A percentile compares a stretch with the other conserved stretches of the same genome.
Conservation (phyloP, 1,140 invertebrate genomes). For the Stegodyphus mimosarum region DNA sequence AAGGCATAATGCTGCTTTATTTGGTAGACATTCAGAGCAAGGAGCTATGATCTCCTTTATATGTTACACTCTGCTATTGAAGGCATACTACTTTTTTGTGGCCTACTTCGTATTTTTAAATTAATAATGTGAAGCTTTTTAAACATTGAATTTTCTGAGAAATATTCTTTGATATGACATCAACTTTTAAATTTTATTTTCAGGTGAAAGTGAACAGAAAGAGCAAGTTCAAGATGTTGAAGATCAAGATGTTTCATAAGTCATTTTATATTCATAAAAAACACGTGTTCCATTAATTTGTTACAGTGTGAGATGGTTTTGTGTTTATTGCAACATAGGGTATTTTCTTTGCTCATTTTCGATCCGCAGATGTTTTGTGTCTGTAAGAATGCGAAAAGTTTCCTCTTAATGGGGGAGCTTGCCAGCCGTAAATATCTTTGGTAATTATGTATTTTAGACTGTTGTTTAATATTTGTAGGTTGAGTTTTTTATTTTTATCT, state of each 20-base stretch:
- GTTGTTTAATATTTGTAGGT: constrained; percentile 37
- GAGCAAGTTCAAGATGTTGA: constrained; percentile 90
- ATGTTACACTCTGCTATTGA: too few relatives aligned
- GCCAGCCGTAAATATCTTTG: constrained; percentile 43
- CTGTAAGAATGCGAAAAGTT: constrained; percentile 44
- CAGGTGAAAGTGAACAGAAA: constrained; percentile 87
- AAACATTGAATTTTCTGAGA: too few relatives aligned
- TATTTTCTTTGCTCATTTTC: constrained; percentile 61
- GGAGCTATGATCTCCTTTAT: too few relatives aligned
- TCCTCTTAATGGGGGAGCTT: constrained; percentile 34
- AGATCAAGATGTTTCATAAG: constrained; percentile 76
- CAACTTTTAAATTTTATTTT: constrained; percentile 64
- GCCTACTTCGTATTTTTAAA: too few relatives aligned
- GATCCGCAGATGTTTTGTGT: constrained; percentile 56
- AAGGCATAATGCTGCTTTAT: too few relatives aligned
- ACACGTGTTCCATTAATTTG: constrained; percentile 59
- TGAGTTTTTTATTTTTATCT: constrained; percentile 45
- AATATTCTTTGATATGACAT: too few relatives aligned
- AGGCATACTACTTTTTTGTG: too few relatives aligned
- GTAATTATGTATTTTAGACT: constrained; percentile 33
- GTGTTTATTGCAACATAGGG: constrained; percentile 56
- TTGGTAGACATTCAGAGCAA: too few relatives aligned
- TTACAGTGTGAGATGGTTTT: constrained; percentile 60
- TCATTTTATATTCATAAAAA: constrained; percentile 55
- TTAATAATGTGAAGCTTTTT: too few relatives aligned